phyloP scores from a whole-genome alignment of 2,888 invertebrate species.

The Leucophenga maculata region DNA sequence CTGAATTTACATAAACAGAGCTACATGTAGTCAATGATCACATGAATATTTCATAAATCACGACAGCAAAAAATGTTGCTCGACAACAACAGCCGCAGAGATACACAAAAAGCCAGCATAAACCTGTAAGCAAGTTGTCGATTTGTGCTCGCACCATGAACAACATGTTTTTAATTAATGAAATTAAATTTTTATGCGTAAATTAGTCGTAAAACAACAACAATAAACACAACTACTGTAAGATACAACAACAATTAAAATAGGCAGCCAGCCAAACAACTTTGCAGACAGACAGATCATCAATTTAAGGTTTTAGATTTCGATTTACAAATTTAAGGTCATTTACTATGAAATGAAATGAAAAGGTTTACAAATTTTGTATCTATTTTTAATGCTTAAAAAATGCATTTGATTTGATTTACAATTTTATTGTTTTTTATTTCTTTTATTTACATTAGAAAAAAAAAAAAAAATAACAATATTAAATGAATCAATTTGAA shows the following conservation, averaged over 20 bases:
- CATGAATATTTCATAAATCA: slow-evolving; percentile 23
- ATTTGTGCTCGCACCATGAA: not conserved
- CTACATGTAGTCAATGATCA: not conserved
- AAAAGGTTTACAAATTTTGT: too few relatives aligned
- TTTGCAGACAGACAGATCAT: not conserved
- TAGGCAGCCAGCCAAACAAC: not conserved
- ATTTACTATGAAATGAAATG: not conserved
- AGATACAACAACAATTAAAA: not conserved
- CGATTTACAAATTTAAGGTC: slow-evolving; percentile 3
- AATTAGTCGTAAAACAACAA: slow-evolving; percentile 14
- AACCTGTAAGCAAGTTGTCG: not conserved
- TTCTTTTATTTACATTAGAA: not conserved
- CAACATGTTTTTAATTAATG: slow-evolving; percentile 24
- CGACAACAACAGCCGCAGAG: not conserved
- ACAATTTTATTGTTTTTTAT: not conserved
- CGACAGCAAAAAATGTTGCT: slow-evolving; percentile 2
- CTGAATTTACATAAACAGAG: too few relatives aligned
- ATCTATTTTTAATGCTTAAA: too few relatives aligned
- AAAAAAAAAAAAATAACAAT: not conserved
- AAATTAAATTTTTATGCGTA: slow-evolving; percentile 20
- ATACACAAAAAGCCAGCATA: slow-evolving; percentile 1
- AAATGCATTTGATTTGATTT: too few relatives aligned
- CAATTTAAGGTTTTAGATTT: not conserved
- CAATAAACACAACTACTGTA: not conserved
- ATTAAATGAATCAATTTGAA: slow-evolving; percentile 7